Evolutionary conservation across 1,140 invertebrate genomes (phyloP).

Genomic region (Belonocnema kinseyi): DNA sequence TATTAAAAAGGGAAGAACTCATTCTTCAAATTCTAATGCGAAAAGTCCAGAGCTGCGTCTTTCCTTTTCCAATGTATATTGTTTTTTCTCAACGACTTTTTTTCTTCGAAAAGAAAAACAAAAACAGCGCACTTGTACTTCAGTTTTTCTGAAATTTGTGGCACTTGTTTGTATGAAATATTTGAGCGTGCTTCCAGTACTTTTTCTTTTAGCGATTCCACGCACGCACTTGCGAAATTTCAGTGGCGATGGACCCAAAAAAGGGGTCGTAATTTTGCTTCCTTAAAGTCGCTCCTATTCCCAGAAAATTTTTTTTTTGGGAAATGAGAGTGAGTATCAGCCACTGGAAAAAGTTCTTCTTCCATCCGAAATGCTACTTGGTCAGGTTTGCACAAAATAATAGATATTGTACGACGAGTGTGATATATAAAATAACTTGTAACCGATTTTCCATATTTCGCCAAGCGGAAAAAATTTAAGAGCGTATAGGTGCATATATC

Average conservation of each 20-base stretch:
- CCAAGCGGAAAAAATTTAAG: constrained; percentile 26
- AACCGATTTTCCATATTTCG: constrained; percentile 26
- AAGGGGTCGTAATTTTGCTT: constrained; percentile 8
- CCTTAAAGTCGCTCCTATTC: background rate
- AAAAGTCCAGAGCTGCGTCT: constrained; percentile 21
- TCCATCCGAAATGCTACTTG: constrained; percentile 25
- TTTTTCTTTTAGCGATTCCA: constrained; percentile 7
- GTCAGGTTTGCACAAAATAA: constrained; percentile 28
- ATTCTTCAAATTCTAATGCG: background rate
- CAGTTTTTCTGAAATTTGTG: background rate
- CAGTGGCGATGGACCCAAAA: background rate
- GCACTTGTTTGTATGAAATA: background rate
- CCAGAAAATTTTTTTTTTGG: background rate
- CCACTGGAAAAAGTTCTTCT: constrained; percentile 28
- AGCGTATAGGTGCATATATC: constrained; percentile 25
- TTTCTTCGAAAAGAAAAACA: background rate
- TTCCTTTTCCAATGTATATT: background rate
- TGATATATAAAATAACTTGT: constrained; percentile 32
- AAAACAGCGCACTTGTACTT: background rate
- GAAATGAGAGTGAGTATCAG: background rate
- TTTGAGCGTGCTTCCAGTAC: constrained; percentile 20
- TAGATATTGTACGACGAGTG: constrained; percentile 24
- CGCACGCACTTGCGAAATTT: constrained; percentile 1
- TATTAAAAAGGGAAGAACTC: constrained; percentile 24
- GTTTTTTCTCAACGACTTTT: background rate